These are phyloP conservation scores for Netelia fuscicornis DNA, from an alignment of 2,888 invertebrate species.

Conservation along the genomic window DNA sequence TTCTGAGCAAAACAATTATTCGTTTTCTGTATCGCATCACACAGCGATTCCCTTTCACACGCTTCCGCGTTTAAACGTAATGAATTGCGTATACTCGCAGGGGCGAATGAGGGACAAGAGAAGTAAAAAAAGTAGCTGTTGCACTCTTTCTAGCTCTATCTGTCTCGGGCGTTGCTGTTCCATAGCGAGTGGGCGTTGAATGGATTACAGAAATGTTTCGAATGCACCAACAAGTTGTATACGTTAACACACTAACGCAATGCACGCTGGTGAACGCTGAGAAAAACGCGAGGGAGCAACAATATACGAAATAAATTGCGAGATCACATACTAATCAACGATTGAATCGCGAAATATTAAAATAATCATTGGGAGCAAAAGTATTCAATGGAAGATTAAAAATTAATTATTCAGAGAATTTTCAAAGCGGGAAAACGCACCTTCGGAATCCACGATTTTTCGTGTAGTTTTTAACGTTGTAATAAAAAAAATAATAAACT, in stretches of 20 bases:
- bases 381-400: not conserved
- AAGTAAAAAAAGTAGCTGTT: not conserved
- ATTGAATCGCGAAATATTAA: not conserved
- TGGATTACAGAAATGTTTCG: slow-evolving; percentile 54
- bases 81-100: slow-evolving; percentile 42
- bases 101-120: not conserved
- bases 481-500: not conserved
- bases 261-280: not conserved
- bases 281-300: not conserved
- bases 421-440: not conserved
- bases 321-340: not conserved
- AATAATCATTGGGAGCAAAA: not conserved
- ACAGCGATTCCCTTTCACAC: slow-evolving; percentile 58
- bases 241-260: slow-evolving; percentile 33
- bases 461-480: not conserved
- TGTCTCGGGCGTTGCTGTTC: not conserved
- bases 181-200: slow-evolving; percentile 56
- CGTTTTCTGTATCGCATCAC: slow-evolving; percentile 4
- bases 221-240: slow-evolving; percentile 14
- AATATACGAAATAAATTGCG: not conserved
- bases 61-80: slow-evolving; percentile 59
- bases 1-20: not conserved
- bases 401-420: not conserved
- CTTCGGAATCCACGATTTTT: not conserved
- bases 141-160: not conserved